Conservation (phyloP, 2,888 invertebrate genomes). For the Leptogaster cylindrica region DNA sequence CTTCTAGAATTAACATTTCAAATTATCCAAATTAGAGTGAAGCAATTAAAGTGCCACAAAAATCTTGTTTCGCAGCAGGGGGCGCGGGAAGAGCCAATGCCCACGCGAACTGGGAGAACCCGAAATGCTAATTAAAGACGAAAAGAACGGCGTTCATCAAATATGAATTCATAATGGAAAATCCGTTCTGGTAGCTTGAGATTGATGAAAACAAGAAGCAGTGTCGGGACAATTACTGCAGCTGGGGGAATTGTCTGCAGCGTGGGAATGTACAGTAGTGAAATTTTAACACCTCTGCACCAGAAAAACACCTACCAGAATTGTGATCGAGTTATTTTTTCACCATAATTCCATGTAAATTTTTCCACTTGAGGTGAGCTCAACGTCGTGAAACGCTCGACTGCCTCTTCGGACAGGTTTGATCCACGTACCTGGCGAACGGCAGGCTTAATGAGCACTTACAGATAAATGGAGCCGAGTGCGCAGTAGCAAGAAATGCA, state of each 20-base stretch:
- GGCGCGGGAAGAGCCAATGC: background rate
- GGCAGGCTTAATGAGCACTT: conserved; percentile 22
- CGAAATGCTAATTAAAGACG: conserved; percentile 32
- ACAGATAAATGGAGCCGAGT: conserved; percentile 7
- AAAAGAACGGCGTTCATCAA: conserved; percentile 27
- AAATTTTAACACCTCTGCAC: conserved; percentile 45
- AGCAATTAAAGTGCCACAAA: background rate
- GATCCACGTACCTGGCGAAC: background rate
- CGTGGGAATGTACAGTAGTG: conserved; percentile 46
- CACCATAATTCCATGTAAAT: conserved; percentile 25
- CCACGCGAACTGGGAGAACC: conserved; percentile 28
- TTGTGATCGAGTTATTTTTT: conserved; percentile 9
- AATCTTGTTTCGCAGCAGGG: background rate
- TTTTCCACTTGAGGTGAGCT: conserved; percentile 33
- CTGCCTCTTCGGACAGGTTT: conserved; percentile 3
- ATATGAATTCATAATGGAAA: conserved; percentile 31
- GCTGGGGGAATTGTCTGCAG: conserved; percentile 17
- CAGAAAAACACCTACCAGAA: conserved; percentile 6
- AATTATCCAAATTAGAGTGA: conserved; percentile 14
- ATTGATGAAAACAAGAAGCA: conserved; percentile 16
- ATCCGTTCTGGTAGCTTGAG: conserved; percentile 33
- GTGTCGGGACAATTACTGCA: conserved; percentile 25
- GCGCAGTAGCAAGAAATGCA: conserved; percentile 24
- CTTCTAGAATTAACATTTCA: too few species aligned
- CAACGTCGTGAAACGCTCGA: conserved; percentile 1